phyloP scores from a whole-genome alignment of 2,797 vertebrate genomes.

The Pachyuromys duprasi region DNA sequence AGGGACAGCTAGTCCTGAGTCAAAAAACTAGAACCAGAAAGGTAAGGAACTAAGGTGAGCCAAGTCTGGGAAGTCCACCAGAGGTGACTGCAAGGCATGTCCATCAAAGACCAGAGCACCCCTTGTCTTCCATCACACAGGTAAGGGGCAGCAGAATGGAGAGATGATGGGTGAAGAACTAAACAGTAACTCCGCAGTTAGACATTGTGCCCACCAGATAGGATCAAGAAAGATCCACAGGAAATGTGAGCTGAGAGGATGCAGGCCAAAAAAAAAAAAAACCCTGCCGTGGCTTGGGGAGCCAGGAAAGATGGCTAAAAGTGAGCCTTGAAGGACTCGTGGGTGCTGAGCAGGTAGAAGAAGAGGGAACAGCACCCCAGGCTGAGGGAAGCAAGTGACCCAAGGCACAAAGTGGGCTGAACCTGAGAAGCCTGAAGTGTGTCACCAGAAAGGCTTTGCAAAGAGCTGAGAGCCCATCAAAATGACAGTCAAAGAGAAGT shows the following conservation, averaged over 20 bases:
- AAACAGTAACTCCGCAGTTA: neutral
- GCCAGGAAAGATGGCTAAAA: neutral
- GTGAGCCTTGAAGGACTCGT: neutral
- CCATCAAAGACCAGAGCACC: neutral
- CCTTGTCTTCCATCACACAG: neutral
- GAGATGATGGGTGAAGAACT: neutral
- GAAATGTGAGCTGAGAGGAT: accelerated
- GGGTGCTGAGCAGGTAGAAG: neutral
- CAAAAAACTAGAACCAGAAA: conserved; percentile 18
- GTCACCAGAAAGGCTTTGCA: neutral
- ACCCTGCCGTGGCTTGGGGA: neutral
- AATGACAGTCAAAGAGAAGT: neutral
- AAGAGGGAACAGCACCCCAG: neutral
- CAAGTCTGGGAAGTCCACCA: neutral
- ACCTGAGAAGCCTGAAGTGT: neutral
- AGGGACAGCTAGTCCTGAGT: neutral
- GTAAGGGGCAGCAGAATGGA: neutral
- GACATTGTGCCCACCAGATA: neutral
- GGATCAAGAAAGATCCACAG: neutral
- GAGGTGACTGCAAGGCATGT: neutral
- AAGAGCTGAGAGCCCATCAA: neutral
- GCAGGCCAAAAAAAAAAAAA: neutral
- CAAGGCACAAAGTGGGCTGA: neutral
- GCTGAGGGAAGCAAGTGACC: neutral
- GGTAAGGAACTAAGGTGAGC: neutral